Percentiles rank a stretch among this genome's conserved stretches.
phyloP scores from a whole-genome alignment of 2,888 invertebrate genomes.

The Ecdyonurus torrentis region DNA sequence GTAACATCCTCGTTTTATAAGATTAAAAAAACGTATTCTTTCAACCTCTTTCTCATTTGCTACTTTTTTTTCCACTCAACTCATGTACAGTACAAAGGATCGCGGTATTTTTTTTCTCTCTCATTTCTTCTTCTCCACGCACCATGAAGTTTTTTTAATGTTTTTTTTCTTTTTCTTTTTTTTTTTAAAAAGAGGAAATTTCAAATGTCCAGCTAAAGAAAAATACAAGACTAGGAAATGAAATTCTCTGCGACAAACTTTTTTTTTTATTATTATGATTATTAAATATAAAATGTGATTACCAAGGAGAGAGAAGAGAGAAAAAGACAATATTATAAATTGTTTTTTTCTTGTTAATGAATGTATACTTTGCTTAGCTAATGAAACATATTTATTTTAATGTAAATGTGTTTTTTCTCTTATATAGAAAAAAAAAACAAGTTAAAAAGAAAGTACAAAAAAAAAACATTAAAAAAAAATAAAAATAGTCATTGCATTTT shows the following conservation, averaged over 20 bases:
- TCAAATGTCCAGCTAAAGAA: constrained; percentile 3
- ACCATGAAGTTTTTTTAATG: not conserved
- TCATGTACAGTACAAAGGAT: no score
- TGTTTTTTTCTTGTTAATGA: not conserved
- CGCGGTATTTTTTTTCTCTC: not conserved
- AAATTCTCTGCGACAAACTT: not conserved
- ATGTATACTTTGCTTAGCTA: not conserved
- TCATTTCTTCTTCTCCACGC: not conserved
- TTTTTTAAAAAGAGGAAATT: no score
- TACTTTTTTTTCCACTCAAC: no score
- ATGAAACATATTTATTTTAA: not conserved
- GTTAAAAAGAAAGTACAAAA: not conserved
- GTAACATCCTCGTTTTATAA: not conserved
- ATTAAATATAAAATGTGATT: not conserved
- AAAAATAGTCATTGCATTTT: not conserved
- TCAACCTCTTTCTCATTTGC: not conserved
- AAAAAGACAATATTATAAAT: no score
- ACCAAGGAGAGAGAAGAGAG: not conserved
- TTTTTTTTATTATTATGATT: not conserved
- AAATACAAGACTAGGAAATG: constrained; percentile 4
- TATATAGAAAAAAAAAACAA: not conserved
- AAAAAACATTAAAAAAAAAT: no score
- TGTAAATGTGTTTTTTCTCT: not conserved
- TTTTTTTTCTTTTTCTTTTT: no score
- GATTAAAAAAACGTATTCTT: not conserved